phyloP scores from a whole-genome alignment of 2,113 vertebrate genomes.

The Salvelinus alpinus region DNA sequence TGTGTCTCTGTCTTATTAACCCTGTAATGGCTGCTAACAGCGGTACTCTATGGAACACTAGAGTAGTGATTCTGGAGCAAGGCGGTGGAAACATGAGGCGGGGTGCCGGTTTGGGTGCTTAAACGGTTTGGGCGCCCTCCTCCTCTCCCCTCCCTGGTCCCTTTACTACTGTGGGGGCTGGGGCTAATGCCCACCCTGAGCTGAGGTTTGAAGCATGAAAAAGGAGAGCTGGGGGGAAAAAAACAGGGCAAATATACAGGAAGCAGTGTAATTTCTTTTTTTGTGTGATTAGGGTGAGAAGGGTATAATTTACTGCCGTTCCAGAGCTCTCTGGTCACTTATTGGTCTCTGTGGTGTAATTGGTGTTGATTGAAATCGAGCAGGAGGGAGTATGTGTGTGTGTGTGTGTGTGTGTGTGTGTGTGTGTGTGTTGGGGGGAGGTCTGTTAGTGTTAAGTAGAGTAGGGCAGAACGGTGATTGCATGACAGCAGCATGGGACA shows the following conservation, averaged over 20 bases:
- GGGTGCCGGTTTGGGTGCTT: too few relatives aligned
- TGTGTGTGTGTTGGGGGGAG: too few relatives aligned
- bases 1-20: too few relatives aligned
- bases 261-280: conserved; percentile 39
- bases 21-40: too few relatives aligned
- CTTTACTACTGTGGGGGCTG: neutral
- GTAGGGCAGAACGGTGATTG: too few relatives aligned
- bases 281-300: conserved; percentile 33
- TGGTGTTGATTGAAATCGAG: conserved; percentile 58
- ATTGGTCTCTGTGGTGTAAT: conserved; percentile 44
- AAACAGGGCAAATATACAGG: conserved; percentile 68
- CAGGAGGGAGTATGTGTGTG: neutral
- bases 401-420: conserved; percentile 2
- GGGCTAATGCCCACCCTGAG: neutral
- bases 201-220: conserved; percentile 42
- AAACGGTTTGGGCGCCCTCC: too few relatives aligned
- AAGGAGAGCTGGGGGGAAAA: conserved; percentile 37
- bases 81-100: too few relatives aligned
- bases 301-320: conserved; percentile 59
- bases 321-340: conserved; percentile 31
- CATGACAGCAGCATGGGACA: too few relatives aligned
- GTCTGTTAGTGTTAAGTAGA: too few relatives aligned
- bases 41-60: too few relatives aligned
- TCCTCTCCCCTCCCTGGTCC: neutral
- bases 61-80: too few relatives aligned